Conservation (phyloP, 2,113 vertebrate genomes). For the Epinephelus fuscoguttatus region DNA sequence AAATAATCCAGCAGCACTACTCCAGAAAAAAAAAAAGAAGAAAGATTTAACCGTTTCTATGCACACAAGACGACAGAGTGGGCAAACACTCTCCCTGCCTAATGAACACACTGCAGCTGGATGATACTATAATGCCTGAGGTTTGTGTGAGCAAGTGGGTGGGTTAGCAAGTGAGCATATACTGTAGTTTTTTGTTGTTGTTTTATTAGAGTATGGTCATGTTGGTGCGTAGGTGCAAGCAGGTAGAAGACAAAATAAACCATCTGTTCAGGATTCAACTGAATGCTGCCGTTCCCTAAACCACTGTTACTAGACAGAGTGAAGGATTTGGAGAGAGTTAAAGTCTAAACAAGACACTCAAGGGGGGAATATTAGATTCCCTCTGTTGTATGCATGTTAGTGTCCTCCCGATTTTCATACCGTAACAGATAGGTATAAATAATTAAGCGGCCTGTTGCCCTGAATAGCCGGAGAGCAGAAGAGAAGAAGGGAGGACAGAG, state of each 20-base stretch:
- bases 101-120: slow-evolving; percentile 53
- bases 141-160: slow-evolving; percentile 44
- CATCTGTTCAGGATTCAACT: slow-evolving; percentile 60
- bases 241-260: slow-evolving; percentile 50
- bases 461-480: slow-evolving; percentile 59
- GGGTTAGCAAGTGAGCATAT: slow-evolving; percentile 9
- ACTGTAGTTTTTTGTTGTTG: slow-evolving; percentile 17
- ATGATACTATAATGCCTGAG: slow-evolving; percentile 26
- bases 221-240: slow-evolving; percentile 21
- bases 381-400: slow-evolving; percentile 67
- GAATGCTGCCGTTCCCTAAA: slow-evolving; percentile 2
- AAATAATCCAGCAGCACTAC: slow-evolving; percentile 41
- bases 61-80: slow-evolving; percentile 54
- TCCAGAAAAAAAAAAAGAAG: not conserved
- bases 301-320: slow-evolving; percentile 49
- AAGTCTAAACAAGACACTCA: slow-evolving; percentile 60
- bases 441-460: slow-evolving; percentile 76
- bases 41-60: slow-evolving; percentile 35
- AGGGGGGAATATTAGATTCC: slow-evolving; percentile 69
- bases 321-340: slow-evolving; percentile 59
- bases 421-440: slow-evolving; percentile 79
- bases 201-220: slow-evolving; percentile 10
- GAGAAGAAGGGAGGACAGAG: slow-evolving; percentile 43
- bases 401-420: slow-evolving; percentile 69
- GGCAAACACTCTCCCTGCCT: slow-evolving; percentile 47